Percentiles rank a stretch among this genome's conserved stretches.
Conservation (phyloP, 1,140 invertebrate species). For the Eupeodes corollae region DNA sequence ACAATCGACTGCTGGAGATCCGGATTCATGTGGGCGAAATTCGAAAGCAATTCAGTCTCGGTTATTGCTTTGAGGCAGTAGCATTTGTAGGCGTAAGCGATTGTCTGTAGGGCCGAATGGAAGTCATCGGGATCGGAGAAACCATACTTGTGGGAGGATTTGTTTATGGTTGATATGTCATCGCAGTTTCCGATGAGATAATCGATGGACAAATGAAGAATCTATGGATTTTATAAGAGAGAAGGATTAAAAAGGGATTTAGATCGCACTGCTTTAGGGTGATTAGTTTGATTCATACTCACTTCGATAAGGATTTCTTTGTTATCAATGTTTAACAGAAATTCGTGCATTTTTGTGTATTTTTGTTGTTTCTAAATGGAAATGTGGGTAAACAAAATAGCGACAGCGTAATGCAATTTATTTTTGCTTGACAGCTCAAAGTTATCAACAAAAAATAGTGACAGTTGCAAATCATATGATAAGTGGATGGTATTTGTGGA, state of each 20-base stretch:
- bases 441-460: no score
- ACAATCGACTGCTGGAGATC: slow-evolving; percentile 5
- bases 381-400: no score
- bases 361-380: background rate
- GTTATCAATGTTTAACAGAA: slow-evolving; percentile 5
- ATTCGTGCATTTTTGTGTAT: slow-evolving; percentile 3
- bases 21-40: slow-evolving; percentile 2
- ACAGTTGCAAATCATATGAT: no score
- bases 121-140: slow-evolving; percentile 5
- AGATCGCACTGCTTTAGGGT: no score
- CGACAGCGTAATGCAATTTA: no score
- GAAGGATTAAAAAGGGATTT: no score
- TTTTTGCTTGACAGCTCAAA: no score
- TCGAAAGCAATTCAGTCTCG: slow-evolving; percentile 1
- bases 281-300: background rate
- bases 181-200: slow-evolving; percentile 1
- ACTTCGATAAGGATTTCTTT: slow-evolving; percentile 6
- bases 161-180: background rate
- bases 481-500: no score
- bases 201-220: slow-evolving; percentile 4
- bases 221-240: background rate
- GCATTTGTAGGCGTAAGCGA: slow-evolving; percentile 1
- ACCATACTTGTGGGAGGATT: slow-evolving; percentile 5
- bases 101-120: slow-evolving; percentile 1
- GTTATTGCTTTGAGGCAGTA: slow-evolving; percentile 1